A percentile compares a stretch with the other conserved stretches of the same genome.
Evolutionary conservation across 2,888 invertebrate genomes (phyloP).

Genomic region (Rotaria magnacalcarata): DNA sequence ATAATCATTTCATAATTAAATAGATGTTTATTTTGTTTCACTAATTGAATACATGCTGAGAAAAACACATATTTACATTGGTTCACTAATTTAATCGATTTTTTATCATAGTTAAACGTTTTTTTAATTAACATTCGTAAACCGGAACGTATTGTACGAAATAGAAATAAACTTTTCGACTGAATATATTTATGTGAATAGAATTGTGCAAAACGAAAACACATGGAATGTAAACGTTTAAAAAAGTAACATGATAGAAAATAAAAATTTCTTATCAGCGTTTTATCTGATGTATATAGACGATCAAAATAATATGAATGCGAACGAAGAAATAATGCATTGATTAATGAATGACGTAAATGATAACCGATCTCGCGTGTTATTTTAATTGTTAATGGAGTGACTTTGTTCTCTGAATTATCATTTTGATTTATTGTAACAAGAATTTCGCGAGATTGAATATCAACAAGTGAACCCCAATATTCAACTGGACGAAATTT

Average conservation of each 20-base stretch:
- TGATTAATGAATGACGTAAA: not conserved
- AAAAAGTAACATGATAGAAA: not conserved
- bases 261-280: not conserved
- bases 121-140: not conserved
- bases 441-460: not conserved
- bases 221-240: constrained; percentile 22
- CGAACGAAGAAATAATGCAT: not conserved
- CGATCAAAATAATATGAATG: constrained; percentile 4
- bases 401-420: not conserved
- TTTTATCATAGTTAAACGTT: not conserved
- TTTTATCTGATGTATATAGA: not conserved
- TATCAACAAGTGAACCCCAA: constrained; percentile 20
- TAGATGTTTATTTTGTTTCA: not conserved
- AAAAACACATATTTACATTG: not conserved
- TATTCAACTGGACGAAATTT: not conserved
- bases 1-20: not conserved
- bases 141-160: not conserved
- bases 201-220: not conserved
- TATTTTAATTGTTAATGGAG: not conserved
- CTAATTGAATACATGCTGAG: not conserved
- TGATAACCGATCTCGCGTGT: not conserved
- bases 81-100: not conserved
- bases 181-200: not conserved
- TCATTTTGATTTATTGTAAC: not conserved
- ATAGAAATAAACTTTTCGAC: not conserved